Evolutionary conservation across 92 coral and sea anemone species (phyloP), one percentile per base, ranked within the genome.

Genomic region (Bergia sp.): DNA sequence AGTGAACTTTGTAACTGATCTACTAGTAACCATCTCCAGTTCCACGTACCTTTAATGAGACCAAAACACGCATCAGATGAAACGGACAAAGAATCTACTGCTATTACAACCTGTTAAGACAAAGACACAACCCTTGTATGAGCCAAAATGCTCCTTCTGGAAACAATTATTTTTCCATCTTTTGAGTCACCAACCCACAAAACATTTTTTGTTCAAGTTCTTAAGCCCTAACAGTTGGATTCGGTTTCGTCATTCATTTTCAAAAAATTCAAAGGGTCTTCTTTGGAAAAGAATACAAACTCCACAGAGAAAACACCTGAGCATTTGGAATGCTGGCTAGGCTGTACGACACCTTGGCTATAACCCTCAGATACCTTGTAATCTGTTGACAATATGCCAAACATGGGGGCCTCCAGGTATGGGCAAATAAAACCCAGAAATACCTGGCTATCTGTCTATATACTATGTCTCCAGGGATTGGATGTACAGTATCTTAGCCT

Each of bases 81-180:
- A 38, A 97, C 93, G 9, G 95, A 91, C 37, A 97, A 66, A 38
- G 99, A 97, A 92, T 97, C 99, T n/a, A 94, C 93, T 29, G 99
- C 99, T 75, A 93, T 88, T 23, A 97, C 96, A 88, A 97, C 96
- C 98, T 96, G 76, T 43, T 13, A 47, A 80, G 47, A 6, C 66
- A 21, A 75, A 1, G 45, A n/a, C 58, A 13, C 2, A 37, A 3
- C 1, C 29, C 29, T 29, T 29, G 29, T 29, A 29, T 29, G 29
- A 29, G 29, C 29, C 29, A 29, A 29, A 29, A 29, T 12, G 20
- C 29, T 61, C 69, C 2, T 61, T 61, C 3, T 61, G 69, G 1
- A 61, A 61, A 18, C 29, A 53, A 12, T 15, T 11, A 53, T 53
- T 53, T 53, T 3, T 61, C 69, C 69, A 61, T 13, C 69, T 61